Base-by-base conservation (phyloP, 2,888 invertebrate species). In the Chloroclysta siterata region DNA sequence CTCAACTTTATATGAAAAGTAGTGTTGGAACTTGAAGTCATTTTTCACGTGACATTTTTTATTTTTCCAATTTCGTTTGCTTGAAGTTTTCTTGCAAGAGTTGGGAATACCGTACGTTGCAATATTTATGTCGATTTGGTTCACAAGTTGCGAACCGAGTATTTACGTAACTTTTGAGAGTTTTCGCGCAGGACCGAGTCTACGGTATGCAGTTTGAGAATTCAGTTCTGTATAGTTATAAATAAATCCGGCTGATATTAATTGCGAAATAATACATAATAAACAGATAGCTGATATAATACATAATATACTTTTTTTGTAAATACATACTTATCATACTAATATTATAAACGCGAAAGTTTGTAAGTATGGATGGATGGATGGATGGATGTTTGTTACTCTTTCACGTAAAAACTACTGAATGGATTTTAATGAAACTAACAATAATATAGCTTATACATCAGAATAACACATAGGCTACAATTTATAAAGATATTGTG, bases 71-170 rank as follows among this genome's bases (percentile, higher is more conserved):
- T 29, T 50, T 50, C 13, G n/a, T 28, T 22, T 28, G 48, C 28
- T 5, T n/a, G 28, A 28, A 44, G 11, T 51, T 48, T 53, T 13
- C 28, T 15, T 50, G 41, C 41, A 50, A 22, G 22, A 41, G 14
- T 51, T 58, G 15, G 33, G 3, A 41, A 13, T 22, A n/a, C 5
- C n/a, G 15, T 15, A 46, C n/a, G 0, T 29, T 41, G 57, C 50
- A 42, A 58, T 58, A 36, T 57, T 51, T 59, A 59, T 59, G 53
- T 59, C 47, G 7, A 59, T 47, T 47, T 29, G 52, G 4, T 53
- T 47, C 22, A 28, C 47, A 44, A 53, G 29, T 59, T 53, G 42
- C 51, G n/a, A 57, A 4, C 11, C 48, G 33, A 42, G 51, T 7
- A 51, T 44, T 44, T 15, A n/a, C 29, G 42, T 42, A 50, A 29